These are phyloP conservation scores for Cyanoramphus novaezelandiae DNA, from an alignment of 2,113 vertebrate species.

Conservation along the genomic window DNA sequence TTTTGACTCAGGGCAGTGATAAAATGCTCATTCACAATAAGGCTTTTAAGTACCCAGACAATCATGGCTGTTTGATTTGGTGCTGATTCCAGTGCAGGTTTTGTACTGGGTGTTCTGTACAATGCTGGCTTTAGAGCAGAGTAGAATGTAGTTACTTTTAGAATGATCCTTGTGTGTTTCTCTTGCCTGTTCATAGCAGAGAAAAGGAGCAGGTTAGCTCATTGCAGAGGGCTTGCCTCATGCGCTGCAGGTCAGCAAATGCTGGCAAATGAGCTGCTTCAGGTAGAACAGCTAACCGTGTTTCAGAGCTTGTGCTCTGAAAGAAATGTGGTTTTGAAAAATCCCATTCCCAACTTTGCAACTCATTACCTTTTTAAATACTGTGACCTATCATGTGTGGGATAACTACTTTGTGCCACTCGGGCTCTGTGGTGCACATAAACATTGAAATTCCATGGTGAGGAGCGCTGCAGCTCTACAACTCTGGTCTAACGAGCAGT, in stretches of 20 bases:
- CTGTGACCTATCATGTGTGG: rapidly evolving
- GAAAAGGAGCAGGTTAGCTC: not conserved
- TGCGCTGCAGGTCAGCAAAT: not conserved
- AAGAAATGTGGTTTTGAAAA: not conserved
- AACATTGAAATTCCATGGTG: not conserved
- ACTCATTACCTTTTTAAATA: not conserved
- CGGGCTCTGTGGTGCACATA: not conserved
- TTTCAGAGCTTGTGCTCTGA: not conserved
- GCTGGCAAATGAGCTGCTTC: not conserved
- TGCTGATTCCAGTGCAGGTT: not conserved
- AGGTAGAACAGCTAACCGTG: too few relatives aligned
- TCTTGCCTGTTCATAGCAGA: not conserved
- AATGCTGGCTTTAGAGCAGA: not conserved
- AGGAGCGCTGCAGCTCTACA: not conserved
- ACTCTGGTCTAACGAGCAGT: not conserved
- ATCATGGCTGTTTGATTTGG: not conserved
- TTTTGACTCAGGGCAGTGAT: not conserved
- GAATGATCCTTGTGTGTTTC: rapidly evolving
- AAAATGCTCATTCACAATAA: not conserved
- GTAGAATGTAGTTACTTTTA: not conserved
- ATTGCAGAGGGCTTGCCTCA: not conserved
- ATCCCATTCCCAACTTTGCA: not conserved
- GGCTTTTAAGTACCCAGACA: not conserved
- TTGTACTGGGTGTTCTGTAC: not conserved
- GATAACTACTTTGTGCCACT: not conserved